A percentile compares a stretch with the other conserved stretches of the same genome.
These are phyloP conservation scores for Bagarius yarrelli DNA, from an alignment of 2,113 vertebrate species.

Conservation along the genomic window DNA sequence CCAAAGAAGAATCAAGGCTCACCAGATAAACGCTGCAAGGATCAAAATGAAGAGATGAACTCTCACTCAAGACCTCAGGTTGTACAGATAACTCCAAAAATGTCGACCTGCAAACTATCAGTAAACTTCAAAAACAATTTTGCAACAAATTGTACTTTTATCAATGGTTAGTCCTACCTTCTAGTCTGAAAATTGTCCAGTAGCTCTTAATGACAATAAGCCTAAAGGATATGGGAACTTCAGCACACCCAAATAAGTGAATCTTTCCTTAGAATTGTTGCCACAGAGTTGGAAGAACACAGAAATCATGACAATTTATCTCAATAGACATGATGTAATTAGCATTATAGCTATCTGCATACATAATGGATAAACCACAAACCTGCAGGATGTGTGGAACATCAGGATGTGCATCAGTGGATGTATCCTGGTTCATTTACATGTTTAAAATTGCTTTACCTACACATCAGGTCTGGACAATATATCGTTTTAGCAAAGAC, in stretches of 20 bases:
- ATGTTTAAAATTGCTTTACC: no score
- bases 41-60: not conserved
- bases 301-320: not conserved
- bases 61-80: not conserved
- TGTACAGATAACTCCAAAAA: not conserved
- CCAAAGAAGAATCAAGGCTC: not conserved
- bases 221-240: no score
- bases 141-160: not conserved
- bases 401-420: not conserved
- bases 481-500: no score
- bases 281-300: no score
- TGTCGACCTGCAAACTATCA: not conserved
- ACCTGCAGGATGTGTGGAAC: not conserved
- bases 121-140: not conserved
- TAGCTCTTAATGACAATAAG: not conserved
- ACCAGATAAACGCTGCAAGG: not conserved
- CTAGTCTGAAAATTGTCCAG: not conserved
- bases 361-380: not conserved
- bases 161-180: not conserved
- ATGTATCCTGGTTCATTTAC: no score
- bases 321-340: not conserved
- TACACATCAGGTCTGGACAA: no score
- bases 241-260: no score
- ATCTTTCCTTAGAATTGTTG: no score
- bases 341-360: not conserved